A percentile compares a stretch with the other conserved stretches of the same genome.
phyloP scores from a whole-genome alignment of 2,797 vertebrate species.

The Cephalopachus bancanus region DNA sequence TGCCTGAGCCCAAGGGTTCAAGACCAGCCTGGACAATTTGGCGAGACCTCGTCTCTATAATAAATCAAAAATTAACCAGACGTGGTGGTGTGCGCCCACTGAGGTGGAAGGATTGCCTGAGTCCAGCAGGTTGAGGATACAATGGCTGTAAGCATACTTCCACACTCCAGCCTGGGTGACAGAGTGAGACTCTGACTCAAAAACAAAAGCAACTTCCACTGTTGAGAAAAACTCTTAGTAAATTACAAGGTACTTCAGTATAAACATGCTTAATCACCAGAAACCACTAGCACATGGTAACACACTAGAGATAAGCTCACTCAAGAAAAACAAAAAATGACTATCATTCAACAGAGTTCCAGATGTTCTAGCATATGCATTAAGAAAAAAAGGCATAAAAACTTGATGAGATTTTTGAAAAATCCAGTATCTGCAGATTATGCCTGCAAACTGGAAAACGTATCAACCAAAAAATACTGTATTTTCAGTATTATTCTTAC shows the following conservation, averaged over 20 bases:
- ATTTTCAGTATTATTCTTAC: too few species aligned
- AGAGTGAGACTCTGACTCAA: too few species aligned
- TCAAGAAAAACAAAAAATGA: background rate
- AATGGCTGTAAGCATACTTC: too few species aligned
- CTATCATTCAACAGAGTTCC: background rate
- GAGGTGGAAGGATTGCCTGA: too few species aligned
- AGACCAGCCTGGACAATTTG: too few species aligned
- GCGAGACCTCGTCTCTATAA: too few species aligned
- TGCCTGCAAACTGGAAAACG: slow-evolving; percentile 27
- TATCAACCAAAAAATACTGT: background rate
- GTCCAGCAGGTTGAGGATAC: too few species aligned
- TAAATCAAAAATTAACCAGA: too few species aligned
- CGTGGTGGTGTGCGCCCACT: too few species aligned
- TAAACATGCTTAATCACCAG: background rate
- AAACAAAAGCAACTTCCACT: background rate
- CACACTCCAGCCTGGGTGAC: too few species aligned
- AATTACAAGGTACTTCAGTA: background rate
- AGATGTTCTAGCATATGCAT: background rate
- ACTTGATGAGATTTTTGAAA: background rate
- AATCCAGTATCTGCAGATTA: slow-evolving; percentile 23
- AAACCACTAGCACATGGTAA: background rate
- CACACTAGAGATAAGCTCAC: background rate
- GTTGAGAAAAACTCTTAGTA: background rate
- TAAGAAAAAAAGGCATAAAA: background rate
- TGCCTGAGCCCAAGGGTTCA: too few species aligned